Evolutionary conservation across 2,797 vertebrate genomes (phyloP).

Genomic region (Xyrichtys novacula): DNA sequence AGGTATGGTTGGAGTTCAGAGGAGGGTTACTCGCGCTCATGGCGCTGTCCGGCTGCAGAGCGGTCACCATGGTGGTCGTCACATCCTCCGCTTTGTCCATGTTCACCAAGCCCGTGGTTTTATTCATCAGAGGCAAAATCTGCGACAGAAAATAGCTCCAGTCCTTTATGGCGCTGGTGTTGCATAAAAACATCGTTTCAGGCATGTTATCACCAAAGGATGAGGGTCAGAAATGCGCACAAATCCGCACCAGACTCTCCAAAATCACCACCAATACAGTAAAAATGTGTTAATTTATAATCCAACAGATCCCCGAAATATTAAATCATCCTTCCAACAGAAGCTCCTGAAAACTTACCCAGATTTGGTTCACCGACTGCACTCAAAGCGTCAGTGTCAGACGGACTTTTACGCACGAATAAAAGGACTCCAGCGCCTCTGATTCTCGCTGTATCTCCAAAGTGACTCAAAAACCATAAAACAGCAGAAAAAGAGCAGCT

Average conservation of each 20-base stretch:
- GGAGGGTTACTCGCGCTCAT: conserved; percentile 85
- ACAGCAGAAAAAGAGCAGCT: neutral
- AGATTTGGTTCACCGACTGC: conserved; percentile 13
- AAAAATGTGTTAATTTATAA: conserved; percentile 14
- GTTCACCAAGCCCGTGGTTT: conserved; percentile 85
- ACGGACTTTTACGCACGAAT: conserved; percentile 61
- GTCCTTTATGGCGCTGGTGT: conserved; percentile 90
- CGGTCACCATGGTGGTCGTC: conserved; percentile 87
- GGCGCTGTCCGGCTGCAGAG: conserved; percentile 85
- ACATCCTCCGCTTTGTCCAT: conserved; percentile 83
- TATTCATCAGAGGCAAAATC: conserved; percentile 90
- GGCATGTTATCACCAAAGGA: conserved; percentile 9
- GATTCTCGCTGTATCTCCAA: neutral
- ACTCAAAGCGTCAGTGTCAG: conserved; percentile 13
- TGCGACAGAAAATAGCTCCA: conserved; percentile 91
- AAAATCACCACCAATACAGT: conserved; percentile 16
- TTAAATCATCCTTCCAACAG: conserved; percentile 14
- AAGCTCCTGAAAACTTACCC: conserved; percentile 43
- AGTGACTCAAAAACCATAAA: neutral
- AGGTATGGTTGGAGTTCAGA: conserved; percentile 87
- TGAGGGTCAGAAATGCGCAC: conserved; percentile 10
- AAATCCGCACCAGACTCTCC: neutral
- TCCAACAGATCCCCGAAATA: conserved; percentile 49
- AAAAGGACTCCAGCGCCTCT: neutral
- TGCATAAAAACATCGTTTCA: conserved; percentile 89